Conservation (phyloP, 2,113 vertebrate genomes). For the Ceyx melanurus region DNA sequence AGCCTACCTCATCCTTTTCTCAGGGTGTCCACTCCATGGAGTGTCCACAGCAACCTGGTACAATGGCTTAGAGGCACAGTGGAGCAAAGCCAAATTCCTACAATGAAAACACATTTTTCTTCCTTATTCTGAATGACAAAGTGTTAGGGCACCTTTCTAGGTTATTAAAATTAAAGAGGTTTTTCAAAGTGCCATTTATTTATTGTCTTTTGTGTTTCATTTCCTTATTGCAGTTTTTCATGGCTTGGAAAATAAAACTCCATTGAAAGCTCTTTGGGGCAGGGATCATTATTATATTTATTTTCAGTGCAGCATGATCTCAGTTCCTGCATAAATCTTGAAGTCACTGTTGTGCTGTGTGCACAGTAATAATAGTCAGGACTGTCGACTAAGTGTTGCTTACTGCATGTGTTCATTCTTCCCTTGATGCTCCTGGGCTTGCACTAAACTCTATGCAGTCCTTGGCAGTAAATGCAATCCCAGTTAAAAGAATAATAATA, state of each 20-base stretch:
- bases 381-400: background rate
- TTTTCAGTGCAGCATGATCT: conserved; percentile 36
- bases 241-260: conserved; percentile 28
- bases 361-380: background rate
- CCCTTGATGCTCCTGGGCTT: background rate
- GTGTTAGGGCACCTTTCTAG: background rate
- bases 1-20: accelerated
- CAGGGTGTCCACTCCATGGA: no score
- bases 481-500: background rate
- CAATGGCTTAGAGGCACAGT: background rate
- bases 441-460: background rate
- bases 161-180: conserved; percentile 27
- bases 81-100: background rate
- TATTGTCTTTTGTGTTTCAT: conserved; percentile 38
- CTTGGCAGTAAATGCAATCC: background rate
- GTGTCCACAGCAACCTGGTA: background rate
- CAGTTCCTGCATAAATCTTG: conserved; percentile 40
- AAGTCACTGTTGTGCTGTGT: background rate
- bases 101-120: background rate
- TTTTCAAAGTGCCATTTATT: conserved; percentile 14
- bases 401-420: background rate
- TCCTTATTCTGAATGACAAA: conserved; percentile 2
- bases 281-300: conserved; percentile 19
- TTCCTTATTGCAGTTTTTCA: conserved; percentile 27
- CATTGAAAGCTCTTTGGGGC: conserved; percentile 15